Evolutionary conservation across 2,113 vertebrate species (phyloP), one percentile per base, ranked within the genome.

Genomic region (Hassar affinis): DNA sequence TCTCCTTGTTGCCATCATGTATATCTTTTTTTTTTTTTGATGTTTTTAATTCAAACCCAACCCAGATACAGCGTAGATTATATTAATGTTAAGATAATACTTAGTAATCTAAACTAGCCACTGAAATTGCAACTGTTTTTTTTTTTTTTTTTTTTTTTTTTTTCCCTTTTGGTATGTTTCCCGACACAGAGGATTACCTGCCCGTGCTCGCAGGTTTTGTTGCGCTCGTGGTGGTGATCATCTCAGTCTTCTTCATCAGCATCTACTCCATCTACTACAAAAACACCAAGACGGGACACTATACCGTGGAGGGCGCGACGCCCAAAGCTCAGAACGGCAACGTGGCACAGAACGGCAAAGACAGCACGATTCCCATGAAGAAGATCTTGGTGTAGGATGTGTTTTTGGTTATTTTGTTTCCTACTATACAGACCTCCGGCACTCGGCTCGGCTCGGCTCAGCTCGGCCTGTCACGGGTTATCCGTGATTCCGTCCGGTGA

Each of bases 231-330:
- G 93, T 94, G 3, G 83, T 93, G 6, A 59, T 80, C 59, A 94
- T 91, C 86, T 92, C 91, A 1, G 51, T 92, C 76, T 10, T 92
- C 81, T 93, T 94, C 76, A 0, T 92, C 85, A 90, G 90, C 87
- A 92, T 94, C 87, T 94, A 91, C 90, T 94, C 90, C 0, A 93
- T 94, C 89, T 95, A 94, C 90, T 94, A 94, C 90, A 94, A 93
- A 90, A 94, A 93, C 90, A 94, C 91, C 85, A 93, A 89, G 88
- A 94, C 92, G 91, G 93, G 93, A 0, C 89, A 69, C 74, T 93
- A 94, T 87, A 92, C 79, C 85, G 83, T 94, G 27, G 92, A 94
- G 83, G 90, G 91, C 47, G 87, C 89, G 54, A 93, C 91, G 83
- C 86, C 89, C 38, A 88, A 38, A 81, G 56, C 47, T 20, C 90